Percentiles rank a stretch among this genome's conserved stretches.
Evolutionary conservation across 2,888 invertebrate species (phyloP).

Genomic region (Oscheius onirici): DNA sequence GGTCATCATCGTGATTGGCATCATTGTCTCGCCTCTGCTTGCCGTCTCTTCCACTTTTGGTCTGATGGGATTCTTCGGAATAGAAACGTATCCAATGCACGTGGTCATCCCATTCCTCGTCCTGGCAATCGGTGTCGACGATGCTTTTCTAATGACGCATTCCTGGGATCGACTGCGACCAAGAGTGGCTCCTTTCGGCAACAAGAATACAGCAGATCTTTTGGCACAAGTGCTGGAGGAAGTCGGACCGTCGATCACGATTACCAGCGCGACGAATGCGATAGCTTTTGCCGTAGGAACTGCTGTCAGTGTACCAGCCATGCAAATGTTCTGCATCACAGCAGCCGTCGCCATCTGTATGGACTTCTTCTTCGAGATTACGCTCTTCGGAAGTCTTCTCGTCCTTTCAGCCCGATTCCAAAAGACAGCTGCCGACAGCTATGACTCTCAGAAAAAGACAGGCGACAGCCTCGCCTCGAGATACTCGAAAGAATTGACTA

Average conservation of each 20-base stretch:
- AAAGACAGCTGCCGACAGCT: neutral
- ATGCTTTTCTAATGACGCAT: slow-evolving; percentile 45
- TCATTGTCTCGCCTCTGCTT: slow-evolving; percentile 36
- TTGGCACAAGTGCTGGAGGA: slow-evolving; percentile 35
- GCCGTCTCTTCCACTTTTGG: slow-evolving; percentile 43
- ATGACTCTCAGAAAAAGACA: neutral
- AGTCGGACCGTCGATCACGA: slow-evolving; percentile 41
- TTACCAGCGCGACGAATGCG: slow-evolving; percentile 42
- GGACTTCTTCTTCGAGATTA: slow-evolving; percentile 44
- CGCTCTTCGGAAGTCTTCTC: slow-evolving; percentile 38
- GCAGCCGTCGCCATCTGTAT: slow-evolving; percentile 41
- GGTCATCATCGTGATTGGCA: neutral
- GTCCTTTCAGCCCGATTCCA: slow-evolving; percentile 35
- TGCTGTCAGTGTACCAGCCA: slow-evolving; percentile 38
- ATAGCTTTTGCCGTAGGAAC: slow-evolving; percentile 45
- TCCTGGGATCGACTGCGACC: slow-evolving; percentile 37
- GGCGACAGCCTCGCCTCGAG: neutral
- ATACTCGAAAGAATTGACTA: slow-evolving; percentile 29
- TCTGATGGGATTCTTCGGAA: slow-evolving; percentile 31
- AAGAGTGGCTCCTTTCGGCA: slow-evolving; percentile 14
- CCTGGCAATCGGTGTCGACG: slow-evolving; percentile 49
- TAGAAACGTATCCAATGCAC: slow-evolving; percentile 41
- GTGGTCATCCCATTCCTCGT: slow-evolving; percentile 45
- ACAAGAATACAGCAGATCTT: slow-evolving; percentile 15
- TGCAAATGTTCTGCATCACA: slow-evolving; percentile 42